Percentiles rank a stretch among this genome's conserved stretches.
phyloP scores from a whole-genome alignment of 2,113 vertebrate genomes.

The Donacobius atricapilla region DNA sequence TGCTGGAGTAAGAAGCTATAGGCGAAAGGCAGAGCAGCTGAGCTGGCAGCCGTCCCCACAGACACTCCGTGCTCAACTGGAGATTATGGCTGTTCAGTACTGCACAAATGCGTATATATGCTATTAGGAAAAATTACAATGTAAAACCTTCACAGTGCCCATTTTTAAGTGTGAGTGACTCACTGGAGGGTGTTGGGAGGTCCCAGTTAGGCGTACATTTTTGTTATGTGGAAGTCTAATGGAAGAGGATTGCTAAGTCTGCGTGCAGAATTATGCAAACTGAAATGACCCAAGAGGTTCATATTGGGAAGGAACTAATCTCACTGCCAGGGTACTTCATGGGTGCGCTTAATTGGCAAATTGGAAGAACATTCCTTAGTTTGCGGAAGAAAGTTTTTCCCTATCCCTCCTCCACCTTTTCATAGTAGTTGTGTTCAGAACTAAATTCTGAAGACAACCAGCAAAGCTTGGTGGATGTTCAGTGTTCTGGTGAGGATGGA shows the following conservation, averaged over 20 bases:
- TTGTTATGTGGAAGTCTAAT: background rate
- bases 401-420: fast-evolving
- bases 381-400: background rate
- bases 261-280: background rate
- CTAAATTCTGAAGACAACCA: background rate
- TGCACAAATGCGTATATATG: background rate
- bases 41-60: background rate
- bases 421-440: background rate
- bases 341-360: background rate
- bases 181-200: background rate
- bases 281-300: background rate
- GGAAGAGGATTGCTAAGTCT: background rate
- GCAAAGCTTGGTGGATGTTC: background rate
- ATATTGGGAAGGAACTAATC: background rate
- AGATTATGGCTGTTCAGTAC: background rate
- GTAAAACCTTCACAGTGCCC: background rate
- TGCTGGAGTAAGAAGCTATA: background rate
- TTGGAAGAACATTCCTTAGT: background rate
- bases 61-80: background rate
- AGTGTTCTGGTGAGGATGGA: background rate
- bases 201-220: background rate
- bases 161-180: background rate
- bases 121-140: background rate
- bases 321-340: fast-evolving
- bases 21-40: background rate